Evolutionary conservation across 2,888 invertebrate species (phyloP), one percentile per base, ranked within the genome.

Genomic region (Biston stratarius): DNA sequence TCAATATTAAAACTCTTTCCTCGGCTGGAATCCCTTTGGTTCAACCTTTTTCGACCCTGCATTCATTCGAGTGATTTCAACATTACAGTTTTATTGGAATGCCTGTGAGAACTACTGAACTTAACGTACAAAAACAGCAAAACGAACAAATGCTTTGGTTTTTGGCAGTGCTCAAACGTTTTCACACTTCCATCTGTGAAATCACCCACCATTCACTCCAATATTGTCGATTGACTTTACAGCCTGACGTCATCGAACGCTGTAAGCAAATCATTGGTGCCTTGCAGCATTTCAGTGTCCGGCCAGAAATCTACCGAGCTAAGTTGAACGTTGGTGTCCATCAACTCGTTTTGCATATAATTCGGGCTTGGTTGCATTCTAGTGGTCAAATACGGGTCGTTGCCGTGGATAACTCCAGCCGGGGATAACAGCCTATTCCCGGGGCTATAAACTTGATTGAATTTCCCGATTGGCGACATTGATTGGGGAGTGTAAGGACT

Each of bases 181-280:
- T 42, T 49, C 49, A 38, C 56, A 40, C 11, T 53, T 53, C 53
- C 55, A 55, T 65, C 75, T 79, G 63, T 74, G 82, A 87, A 88
- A 87, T 82, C 88, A 89, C 85, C 80, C 81, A 64, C 64, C 71
- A 77, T 63, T 71, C 72, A 76, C 62, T 52, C 63, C 61, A 47
- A 49, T 12, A 55, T 62, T 64, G 51, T 61, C 73, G 88, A 90
- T 64, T 42, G 42, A 33, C 74, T 87, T 38, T 68, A 68, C 74
- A 93, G 80, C 77, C 91, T 93, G 58, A 93, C 92, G 70, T 91
- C 92, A 73, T 92, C 91, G 64, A 93, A 90, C 5, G 92, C 92
- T 8, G 84, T 87, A 44, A 92, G 84, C 51, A 92, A 75, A 60
- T 91, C 92, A 74, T 79, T 88, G 5, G 89, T 83, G 61, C 84